Evolutionary conservation across 1,140 invertebrate genomes (phyloP).

Genomic region (Drosophila azteca): DNA sequence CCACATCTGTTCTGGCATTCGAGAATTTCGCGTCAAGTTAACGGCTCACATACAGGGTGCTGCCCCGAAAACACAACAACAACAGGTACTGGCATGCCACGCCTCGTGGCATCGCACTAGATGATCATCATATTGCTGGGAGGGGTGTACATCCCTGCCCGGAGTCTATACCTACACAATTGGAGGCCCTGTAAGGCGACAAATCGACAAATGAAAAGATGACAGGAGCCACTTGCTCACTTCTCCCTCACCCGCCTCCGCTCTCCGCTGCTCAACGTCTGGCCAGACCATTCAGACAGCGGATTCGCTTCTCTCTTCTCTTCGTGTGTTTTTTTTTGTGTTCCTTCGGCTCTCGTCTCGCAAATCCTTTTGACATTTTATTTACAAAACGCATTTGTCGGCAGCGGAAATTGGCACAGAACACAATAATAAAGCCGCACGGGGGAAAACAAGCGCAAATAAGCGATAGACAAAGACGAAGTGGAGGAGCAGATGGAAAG

Average conservation of each 20-base stretch:
- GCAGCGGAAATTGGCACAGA: constrained; percentile 74
- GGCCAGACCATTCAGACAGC: constrained; percentile 9
- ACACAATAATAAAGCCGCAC: constrained; percentile 75
- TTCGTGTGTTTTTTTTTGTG: constrained; percentile 9
- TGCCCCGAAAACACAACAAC: too few relatives aligned
- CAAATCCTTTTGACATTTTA: constrained; percentile 78
- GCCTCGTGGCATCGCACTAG: too few relatives aligned
- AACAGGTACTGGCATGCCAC: too few relatives aligned
- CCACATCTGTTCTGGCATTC: constrained; percentile 61
- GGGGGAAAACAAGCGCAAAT: constrained; percentile 51
- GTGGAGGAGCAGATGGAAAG: constrained; percentile 11
- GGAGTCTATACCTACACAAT: too few relatives aligned
- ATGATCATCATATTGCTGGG: too few relatives aligned
- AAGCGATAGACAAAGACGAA: constrained; percentile 28
- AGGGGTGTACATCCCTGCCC: too few relatives aligned
- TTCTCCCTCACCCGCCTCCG: neutral
- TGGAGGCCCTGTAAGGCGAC: constrained; percentile 18
- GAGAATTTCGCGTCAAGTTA: constrained; percentile 34
- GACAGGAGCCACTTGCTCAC: constrained; percentile 5
- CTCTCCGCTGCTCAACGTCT: neutral
- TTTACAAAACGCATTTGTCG: constrained; percentile 78
- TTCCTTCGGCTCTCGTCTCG: constrained; percentile 43
- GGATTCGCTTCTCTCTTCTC: neutral
- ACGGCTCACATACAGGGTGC: constrained; percentile 24
- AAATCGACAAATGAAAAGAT: constrained; percentile 25